Percentiles rank a stretch among this genome's conserved stretches.
Conservation (phyloP, 1,140 invertebrate species). For the Scaptomyza graminum region DNA sequence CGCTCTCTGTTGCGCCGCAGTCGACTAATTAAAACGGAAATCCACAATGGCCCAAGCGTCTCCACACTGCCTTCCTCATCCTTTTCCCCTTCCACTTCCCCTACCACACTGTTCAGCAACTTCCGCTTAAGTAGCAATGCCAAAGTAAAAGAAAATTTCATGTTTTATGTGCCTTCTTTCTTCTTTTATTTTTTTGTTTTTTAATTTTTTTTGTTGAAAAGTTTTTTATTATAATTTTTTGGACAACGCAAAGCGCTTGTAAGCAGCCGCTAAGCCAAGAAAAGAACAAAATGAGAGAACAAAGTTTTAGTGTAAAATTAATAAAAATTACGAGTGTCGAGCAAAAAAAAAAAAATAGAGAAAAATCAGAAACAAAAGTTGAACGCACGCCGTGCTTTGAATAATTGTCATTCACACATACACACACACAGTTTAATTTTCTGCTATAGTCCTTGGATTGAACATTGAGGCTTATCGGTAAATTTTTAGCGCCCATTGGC, state of each 20-base stretch:
- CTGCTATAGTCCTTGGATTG: background rate
- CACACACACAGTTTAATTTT: conserved; percentile 7
- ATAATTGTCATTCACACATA: conserved; percentile 50
- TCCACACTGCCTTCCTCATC: background rate
- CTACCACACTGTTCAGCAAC: conserved; percentile 20
- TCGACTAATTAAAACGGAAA: conserved; percentile 82
- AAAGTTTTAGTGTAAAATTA: conserved; percentile 65
- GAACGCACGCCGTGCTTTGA: conserved; percentile 47
- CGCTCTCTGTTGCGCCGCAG: conserved; percentile 32
- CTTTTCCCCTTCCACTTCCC: background rate
- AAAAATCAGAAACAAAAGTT: conserved; percentile 40
- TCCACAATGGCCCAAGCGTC: conserved; percentile 66
- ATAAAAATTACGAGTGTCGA: conserved; percentile 73
- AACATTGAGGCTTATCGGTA: conserved; percentile 34
- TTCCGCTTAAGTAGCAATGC: conserved; percentile 70
- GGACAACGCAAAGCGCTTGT: conserved; percentile 71
- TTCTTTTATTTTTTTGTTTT: conserved; percentile 8
- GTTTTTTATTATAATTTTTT: conserved; percentile 76
- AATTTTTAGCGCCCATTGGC: conserved; percentile 31
- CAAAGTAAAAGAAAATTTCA: conserved; percentile 72
- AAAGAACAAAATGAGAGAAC: conserved; percentile 5
- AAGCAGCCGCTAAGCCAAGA: conserved; percentile 67
- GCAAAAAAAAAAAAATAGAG: conserved; percentile 9
- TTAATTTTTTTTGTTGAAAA: conserved; percentile 55
- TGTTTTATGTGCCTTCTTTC: conserved; percentile 44